A percentile compares a stretch with the other conserved stretches of the same genome.
Evolutionary conservation across 2,113 vertebrate genomes (phyloP).

Genomic region (Megaceryle torquata): DNA sequence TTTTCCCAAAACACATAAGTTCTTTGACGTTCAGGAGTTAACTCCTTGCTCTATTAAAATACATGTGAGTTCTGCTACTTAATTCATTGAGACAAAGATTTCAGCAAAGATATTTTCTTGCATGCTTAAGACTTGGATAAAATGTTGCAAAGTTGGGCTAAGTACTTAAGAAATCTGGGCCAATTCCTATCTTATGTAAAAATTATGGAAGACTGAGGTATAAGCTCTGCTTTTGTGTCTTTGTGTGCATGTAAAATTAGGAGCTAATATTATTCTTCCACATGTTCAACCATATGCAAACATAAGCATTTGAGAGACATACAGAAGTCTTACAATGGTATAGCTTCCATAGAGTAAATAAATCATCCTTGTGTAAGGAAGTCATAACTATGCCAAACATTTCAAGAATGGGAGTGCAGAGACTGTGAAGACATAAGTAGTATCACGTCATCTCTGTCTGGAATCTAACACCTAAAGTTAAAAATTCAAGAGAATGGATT

Average conservation of each 20-base stretch:
- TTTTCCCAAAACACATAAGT: background rate
- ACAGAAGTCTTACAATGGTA: background rate
- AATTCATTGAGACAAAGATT: background rate
- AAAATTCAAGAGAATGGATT: background rate
- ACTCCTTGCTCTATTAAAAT: background rate
- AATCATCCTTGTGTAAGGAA: background rate
- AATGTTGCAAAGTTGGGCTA: background rate
- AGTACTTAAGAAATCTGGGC: background rate
- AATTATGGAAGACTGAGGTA: background rate
- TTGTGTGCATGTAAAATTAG: background rate
- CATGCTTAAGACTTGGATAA: background rate
- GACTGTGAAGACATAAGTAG: background rate
- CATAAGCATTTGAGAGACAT: background rate
- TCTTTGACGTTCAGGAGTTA: background rate
- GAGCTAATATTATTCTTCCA: background rate
- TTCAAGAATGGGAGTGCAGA: background rate
- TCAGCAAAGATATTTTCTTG: background rate
- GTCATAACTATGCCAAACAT: background rate
- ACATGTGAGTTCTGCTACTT: background rate
- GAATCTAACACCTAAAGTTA: background rate
- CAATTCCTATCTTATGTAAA: background rate
- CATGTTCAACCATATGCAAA: background rate
- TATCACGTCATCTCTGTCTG: background rate
- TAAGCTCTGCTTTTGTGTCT: background rate
- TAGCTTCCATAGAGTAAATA: background rate